Evolutionary conservation across 2,888 invertebrate genomes (phyloP).

Genomic region (Salticus scenicus): DNA sequence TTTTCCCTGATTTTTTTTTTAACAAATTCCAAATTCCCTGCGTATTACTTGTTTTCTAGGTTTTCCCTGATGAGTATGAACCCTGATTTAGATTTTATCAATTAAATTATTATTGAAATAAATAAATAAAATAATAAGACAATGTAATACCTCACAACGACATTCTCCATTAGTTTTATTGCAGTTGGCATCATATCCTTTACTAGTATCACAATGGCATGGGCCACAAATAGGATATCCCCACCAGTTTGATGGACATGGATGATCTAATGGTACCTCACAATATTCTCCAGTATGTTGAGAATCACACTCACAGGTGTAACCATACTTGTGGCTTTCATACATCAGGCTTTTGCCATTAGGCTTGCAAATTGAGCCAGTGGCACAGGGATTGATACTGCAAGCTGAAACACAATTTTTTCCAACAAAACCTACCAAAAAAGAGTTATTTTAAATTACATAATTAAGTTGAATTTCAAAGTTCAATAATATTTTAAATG

Average conservation of each 20-base stretch:
- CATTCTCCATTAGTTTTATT: conserved; percentile 91
- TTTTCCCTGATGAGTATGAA: no score
- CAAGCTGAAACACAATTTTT: conserved; percentile 86
- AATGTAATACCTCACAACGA: conserved; percentile 88
- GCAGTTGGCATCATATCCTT: conserved; percentile 93
- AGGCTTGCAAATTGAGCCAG: conserved; percentile 83
- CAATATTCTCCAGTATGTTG: conserved; percentile 81
- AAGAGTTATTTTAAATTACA: no score
- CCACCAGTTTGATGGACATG: conserved; percentile 96
- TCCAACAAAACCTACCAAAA: conserved; percentile 76
- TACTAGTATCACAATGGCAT: conserved; percentile 87
- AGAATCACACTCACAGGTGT: conserved; percentile 87
- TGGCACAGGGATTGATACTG: conserved; percentile 86
- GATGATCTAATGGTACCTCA: conserved; percentile 76
- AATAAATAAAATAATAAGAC: no score
- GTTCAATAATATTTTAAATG: no score
- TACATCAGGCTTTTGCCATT: conserved; percentile 75
- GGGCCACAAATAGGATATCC: conserved; percentile 95
- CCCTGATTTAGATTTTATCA: no score
- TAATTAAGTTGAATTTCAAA: no score
- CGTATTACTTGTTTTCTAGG: no score
- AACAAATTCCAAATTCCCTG: no score
- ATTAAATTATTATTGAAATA: no score
- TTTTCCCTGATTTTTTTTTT: no score
- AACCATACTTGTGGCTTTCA: conserved; percentile 78